These are phyloP conservation scores for Plagodis pulveraria DNA, from an alignment of 2,888 invertebrate genomes.

Conservation along the genomic window DNA sequence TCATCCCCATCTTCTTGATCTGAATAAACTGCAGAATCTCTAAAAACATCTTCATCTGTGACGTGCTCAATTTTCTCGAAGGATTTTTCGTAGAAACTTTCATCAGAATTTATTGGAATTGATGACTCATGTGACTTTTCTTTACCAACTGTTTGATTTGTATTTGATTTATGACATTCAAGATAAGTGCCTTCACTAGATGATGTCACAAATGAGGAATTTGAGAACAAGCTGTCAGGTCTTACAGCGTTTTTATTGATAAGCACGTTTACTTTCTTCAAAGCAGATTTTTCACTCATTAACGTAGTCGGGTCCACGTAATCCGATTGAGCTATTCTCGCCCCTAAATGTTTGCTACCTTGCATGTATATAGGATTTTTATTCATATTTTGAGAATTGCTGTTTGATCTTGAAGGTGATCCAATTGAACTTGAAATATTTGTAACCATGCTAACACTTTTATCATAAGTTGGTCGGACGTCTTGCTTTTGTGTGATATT, in stretches of 20 bases:
- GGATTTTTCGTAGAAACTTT: constrained; percentile 91
- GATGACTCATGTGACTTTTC: constrained; percentile 38
- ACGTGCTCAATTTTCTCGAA: constrained; percentile 91
- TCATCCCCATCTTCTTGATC: constrained; percentile 87
- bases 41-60: constrained; percentile 88
- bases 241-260: constrained; percentile 86
- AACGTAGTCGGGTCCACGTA: constrained; percentile 93
- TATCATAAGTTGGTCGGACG: constrained; percentile 61
- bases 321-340: constrained; percentile 94
- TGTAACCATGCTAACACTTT: constrained; percentile 68
- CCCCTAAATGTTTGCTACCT: constrained; percentile 93
- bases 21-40: constrained; percentile 94
- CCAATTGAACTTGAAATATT: constrained; percentile 57
- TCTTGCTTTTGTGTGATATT: constrained; percentile 64
- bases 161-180: constrained; percentile 53
- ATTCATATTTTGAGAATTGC: constrained; percentile 71
- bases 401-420: constrained; percentile 69
- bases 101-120: constrained; percentile 74
- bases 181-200: constrained; percentile 82
- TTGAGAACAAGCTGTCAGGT: constrained; percentile 84
- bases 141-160: constrained; percentile 39
- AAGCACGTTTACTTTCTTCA: constrained; percentile 85
- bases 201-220: constrained; percentile 83
- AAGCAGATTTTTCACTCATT: constrained; percentile 74
- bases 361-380: constrained; percentile 88